A percentile compares a stretch with the other conserved stretches of the same genome.
Conservation (phyloP, 2,797 vertebrate genomes). For the Adelosebastes latens region DNA sequence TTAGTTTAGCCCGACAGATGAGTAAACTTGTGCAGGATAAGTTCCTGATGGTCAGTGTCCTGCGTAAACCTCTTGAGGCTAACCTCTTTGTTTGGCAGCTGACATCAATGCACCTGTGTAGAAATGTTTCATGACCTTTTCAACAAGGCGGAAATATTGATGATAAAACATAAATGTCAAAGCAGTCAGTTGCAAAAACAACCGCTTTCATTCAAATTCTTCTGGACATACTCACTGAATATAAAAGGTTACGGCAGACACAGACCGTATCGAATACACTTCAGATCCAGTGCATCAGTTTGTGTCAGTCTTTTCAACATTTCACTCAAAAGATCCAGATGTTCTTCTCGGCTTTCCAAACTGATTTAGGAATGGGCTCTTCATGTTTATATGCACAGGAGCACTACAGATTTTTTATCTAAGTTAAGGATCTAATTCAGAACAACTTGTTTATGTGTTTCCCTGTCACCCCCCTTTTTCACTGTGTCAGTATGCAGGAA, state of each 20-base stretch:
- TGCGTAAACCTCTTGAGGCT: conserved; percentile 10
- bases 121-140: conserved; percentile 32
- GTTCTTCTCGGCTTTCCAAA: neutral
- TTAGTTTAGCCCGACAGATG: neutral
- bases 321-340: neutral
- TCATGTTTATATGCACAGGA: conserved; percentile 4
- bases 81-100: neutral
- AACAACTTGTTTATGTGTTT: neutral
- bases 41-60: neutral
- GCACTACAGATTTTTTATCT: neutral
- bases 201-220: neutral
- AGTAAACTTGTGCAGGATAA: neutral
- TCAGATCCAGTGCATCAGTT: neutral
- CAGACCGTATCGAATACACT: neutral
- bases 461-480: neutral
- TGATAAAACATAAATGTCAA: conserved; percentile 3
- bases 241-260: neutral
- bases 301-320: neutral
- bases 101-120: neutral
- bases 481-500: neutral
- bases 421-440: neutral
- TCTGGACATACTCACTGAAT: neutral
- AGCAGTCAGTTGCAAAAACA: neutral
- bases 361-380: neutral
- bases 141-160: conserved; percentile 15